Conservation (phyloP, 2,888 invertebrate genomes). For the Acheta domesticus region DNA sequence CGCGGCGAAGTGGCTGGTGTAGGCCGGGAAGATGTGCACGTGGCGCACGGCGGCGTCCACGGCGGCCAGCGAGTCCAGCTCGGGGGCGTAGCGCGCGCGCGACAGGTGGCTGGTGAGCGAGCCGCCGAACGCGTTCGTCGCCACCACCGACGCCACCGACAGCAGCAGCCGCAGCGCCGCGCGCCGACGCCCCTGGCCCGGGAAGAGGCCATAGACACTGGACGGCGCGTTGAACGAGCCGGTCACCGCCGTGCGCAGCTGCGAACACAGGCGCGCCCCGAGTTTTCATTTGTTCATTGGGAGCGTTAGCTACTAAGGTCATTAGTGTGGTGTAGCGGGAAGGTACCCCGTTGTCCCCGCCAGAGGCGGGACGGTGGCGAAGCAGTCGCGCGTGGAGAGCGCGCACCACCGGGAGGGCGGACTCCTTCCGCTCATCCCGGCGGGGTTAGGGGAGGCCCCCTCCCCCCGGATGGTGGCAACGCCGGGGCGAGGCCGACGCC, state of each 20-base stretch:
- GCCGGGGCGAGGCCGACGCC: too few species aligned
- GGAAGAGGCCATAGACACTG: too few species aligned
- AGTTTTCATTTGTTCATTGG: too few species aligned
- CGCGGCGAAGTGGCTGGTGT: not conserved
- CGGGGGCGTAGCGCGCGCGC: not conserved
- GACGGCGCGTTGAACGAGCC: not conserved
- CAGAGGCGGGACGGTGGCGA: too few species aligned
- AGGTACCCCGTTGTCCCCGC: too few species aligned
- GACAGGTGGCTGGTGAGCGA: slow-evolving; percentile 18
- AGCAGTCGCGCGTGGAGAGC: too few species aligned
- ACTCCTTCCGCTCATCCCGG: too few species aligned
- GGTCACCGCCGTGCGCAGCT: not conserved
- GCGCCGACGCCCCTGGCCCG: not conserved
- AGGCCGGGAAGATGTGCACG: not conserved
- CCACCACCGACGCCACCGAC: not conserved
- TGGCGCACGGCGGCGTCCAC: not conserved
- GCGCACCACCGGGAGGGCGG: too few species aligned
- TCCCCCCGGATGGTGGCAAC: too few species aligned
- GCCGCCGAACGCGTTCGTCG: not conserved
- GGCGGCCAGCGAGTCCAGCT: not conserved
- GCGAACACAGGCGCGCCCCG: not conserved
- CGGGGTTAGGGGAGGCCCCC: too few species aligned
- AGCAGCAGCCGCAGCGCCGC: not conserved
- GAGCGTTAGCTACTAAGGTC: too few species aligned
- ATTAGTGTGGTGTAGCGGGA: too few species aligned